Base-by-base conservation (phyloP, 1,140 invertebrate genomes). In the Drosophila sechellia region DNA sequence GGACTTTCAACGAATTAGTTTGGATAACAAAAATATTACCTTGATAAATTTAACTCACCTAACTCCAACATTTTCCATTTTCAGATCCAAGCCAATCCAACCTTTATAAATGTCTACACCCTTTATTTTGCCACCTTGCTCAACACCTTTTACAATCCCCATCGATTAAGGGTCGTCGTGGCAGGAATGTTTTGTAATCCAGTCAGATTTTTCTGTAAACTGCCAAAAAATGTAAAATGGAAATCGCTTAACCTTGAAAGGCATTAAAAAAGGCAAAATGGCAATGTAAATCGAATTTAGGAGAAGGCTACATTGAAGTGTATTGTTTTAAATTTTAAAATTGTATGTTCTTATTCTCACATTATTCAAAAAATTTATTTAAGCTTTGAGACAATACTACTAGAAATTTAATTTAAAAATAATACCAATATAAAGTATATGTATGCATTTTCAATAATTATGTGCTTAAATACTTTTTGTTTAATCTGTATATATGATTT, bases 221-320 rank as follows among this genome's bases (percentile, higher is more conserved):
- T 64, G 57, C 45, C 50, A 70, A 74, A 60, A 43, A 53, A 65
- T 34, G 49, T 27, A 66, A 64, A 42, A 64, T 20, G 1, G 2
- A 40, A 68, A 52, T 50, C 63, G 59, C 58, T 81, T 85, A 85
- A 77, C 81, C 81, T 80, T 84, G 81, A 85, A 85, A 55, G 39
- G 34, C 15, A n/a, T 3, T 31, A 12, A 11, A 25, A 35, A 50
- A 13, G 12, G n/a, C 10, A 17, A 46, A 11, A 25, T 31, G 15
- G 6, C 10, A 17, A 22, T 40, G 4, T 20, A 71, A 13, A 13
- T 39, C 3, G 12, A 54, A 27, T 54, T 65, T 45, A 40, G 46
- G 40, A 46, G 5, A 22, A 34, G 3, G n/a, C 13, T 31, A n/a
- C 13, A 43, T 60, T 6, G 12, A 10, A 27, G 6, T 27, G 5